Conservation (phyloP, 2,888 invertebrate species). For the Brassicogethes aeneus region DNA sequence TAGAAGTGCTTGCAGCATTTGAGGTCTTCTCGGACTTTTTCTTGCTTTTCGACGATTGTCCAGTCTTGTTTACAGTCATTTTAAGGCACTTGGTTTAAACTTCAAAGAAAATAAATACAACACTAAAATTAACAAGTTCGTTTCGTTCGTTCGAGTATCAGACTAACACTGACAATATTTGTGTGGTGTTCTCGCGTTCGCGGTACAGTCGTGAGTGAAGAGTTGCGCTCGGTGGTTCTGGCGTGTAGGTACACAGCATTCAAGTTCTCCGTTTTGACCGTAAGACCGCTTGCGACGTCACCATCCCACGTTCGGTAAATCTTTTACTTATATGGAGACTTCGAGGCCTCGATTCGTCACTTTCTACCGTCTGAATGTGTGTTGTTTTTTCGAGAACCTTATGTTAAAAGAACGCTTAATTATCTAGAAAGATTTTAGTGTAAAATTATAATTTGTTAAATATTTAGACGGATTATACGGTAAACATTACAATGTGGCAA, state of each 20-base stretch:
- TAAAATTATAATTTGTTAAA: neutral
- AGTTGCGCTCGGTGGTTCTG: constrained; percentile 10
- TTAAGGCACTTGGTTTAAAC: constrained; percentile 12
- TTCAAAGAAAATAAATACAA: too few relatives aligned
- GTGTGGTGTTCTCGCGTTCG: constrained; percentile 14
- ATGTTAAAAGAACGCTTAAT: neutral
- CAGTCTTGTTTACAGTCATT: constrained; percentile 34
- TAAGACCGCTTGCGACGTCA: constrained; percentile 20
- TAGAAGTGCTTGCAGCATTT: constrained; percentile 11
- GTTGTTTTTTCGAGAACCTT: neutral
- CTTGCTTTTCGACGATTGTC: constrained; percentile 24
- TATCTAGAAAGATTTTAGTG: neutral
- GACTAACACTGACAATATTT: too few relatives aligned
- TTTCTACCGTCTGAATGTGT: constrained; percentile 9
- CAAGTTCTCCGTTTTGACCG: neutral
- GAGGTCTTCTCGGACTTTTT: constrained; percentile 28
- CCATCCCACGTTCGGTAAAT: constrained; percentile 30
- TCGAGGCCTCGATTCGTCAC: constrained; percentile 28
- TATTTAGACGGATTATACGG: neutral
- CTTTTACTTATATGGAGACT: constrained; percentile 35
- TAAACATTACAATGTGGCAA: neutral
- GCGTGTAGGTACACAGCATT: constrained; percentile 8
- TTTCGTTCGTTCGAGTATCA: too few relatives aligned
- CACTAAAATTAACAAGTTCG: too few relatives aligned
- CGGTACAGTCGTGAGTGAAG: constrained; percentile 26